Base-by-base conservation (phyloP, 2,113 vertebrate genomes). In the Zosterops hypoxanthus region DNA sequence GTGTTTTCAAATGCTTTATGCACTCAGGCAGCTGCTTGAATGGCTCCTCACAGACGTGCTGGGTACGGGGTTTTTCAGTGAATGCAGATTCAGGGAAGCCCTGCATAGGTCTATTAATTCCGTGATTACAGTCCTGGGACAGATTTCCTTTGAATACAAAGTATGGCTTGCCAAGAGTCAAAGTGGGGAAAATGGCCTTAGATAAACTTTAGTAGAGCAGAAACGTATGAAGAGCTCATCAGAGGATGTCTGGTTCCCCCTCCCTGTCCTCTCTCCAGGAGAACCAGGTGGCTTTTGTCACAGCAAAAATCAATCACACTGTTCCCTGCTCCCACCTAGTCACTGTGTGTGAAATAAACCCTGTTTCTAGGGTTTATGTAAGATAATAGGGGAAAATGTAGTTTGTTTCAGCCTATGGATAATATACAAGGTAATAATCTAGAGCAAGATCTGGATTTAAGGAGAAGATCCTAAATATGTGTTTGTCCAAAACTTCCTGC, bases 251-350 rank as follows among this genome's bases (percentile, higher is more conserved):
- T 92, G 73, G 33, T 84, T 92, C 90, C 49, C 93, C 80, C 53
- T 86, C 69, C 60, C 64, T 71, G 63, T 80, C 76, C 25, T 88
- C 52, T 88, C 92, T 86, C 60, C 82, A 64, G 85, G 68, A 95
- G 56, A 90, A 59, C 76, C 88, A 93, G 94, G 88, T 95, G 90
- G 86, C 88, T 92, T 96, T 95, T 95, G 90, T 96, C 90, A 90
- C 83, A 86, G 88, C 0, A 0, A 92, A 93, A 94, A 90, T 90
- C 82, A 90, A 22, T 88, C 94, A 93, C 24, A 64, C 25, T 64
- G 36, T 72, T 90, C 64, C 34, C 55, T 81, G 83, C 72, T 77
- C 82, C 86, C 52, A 69, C 82, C 83, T 81, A 94, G 92, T 86
- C 79, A 81, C 88, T 64, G 56, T 56, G 90, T 94, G 94, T 84